Base-by-base conservation (phyloP, 2,113 vertebrate species). In the Sorex araneus region DNA sequence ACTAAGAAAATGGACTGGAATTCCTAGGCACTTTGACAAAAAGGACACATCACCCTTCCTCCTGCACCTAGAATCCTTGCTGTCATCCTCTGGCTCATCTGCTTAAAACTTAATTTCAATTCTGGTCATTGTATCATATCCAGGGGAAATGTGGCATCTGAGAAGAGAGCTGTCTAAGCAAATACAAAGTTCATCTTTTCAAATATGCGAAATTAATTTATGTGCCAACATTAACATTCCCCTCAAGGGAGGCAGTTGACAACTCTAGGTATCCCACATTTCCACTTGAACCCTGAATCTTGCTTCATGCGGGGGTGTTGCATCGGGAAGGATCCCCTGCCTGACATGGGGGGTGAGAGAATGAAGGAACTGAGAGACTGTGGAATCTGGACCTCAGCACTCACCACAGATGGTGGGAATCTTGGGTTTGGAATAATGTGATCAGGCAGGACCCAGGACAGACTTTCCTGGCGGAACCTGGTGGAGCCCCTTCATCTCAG, bases 81-180 rank as follows among this genome's bases (percentile, higher is more conserved):
- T 13, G 4, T 43, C 30, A 0, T 91, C 36, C 0, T 84, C 81
- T 36, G 45, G 25, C 11, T 47, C 40, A 28, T 47, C 40, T 84
- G 60, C 25, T 43, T 74, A 45, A 66, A 73, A 82, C 45, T 71
- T 92, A 18, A 54, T 95, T 93, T 86, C 23, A 27, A 2, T 63
- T 77, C 16, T 43, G 66, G 64, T 18, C 45, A 75, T 80, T 74
- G 34, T 67, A 69, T 45, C 54, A 32, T 1, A 47, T 64, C 63
- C 34, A 19, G 71, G 32, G 87, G 84, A 77, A 57, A 57, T 1
- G 19, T 6, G 23, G 57, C 34, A 21, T 47, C 57, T 79, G 81
- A 34, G 40, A 79, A 73, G 70, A 70, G 1, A 66, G 23, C 18
- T 34, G 11, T 32, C 36, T 36, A 28, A 76, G 69, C 32, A 74